Base-by-base conservation (phyloP, 1,140 invertebrate genomes). In the Microplitis demolitor region DNA sequence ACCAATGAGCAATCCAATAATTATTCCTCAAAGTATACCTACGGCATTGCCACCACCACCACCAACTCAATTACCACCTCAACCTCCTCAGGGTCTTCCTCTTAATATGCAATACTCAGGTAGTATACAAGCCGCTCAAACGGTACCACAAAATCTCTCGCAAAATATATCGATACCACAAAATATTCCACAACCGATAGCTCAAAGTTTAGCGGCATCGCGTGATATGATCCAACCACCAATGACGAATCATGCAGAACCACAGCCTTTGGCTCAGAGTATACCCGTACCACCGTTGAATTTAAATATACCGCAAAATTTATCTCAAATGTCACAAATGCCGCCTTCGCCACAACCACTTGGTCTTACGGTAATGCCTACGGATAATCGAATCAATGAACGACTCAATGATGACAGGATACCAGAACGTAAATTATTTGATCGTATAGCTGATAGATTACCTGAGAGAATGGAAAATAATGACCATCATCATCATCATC, bases 101-200 rank as follows among this genome's bases (percentile, higher is more conserved):
- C 63, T 87, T 4, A 87, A 83, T 50, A 87, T 87, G 84, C 85
- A 87, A 62, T 86, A 87, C 63, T 14, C 79, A 11, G 71, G 74
- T 24, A 82, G 76, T 51, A 79, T 85, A 8, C 79, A 83, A 34
- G 74, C 81, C 0, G 79, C 81, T 35, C 85, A 86, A 72, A 85
- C 78, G 31, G 73, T 87, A 45, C 84, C 85, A 34, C 84, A 87
- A 53, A 87, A 87, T 54, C 69, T 87, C 4, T 85, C 85, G 2
- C 82, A 84, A 33, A 79, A 58, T 31, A 78, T 84, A 33, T 82
- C 82, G 13, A 79, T 84, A 66, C 67, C 80, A 14, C 56, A 71
- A 33, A 74, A 73, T 56, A 66, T 74, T 50, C 73, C 63, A 37
- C 74, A 50, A 69, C 69, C 34, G n/a, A 78, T 76, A 45, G 74